Evolutionary conservation across 2,888 invertebrate genomes (phyloP).

Genomic region (Amiota minor): DNA sequence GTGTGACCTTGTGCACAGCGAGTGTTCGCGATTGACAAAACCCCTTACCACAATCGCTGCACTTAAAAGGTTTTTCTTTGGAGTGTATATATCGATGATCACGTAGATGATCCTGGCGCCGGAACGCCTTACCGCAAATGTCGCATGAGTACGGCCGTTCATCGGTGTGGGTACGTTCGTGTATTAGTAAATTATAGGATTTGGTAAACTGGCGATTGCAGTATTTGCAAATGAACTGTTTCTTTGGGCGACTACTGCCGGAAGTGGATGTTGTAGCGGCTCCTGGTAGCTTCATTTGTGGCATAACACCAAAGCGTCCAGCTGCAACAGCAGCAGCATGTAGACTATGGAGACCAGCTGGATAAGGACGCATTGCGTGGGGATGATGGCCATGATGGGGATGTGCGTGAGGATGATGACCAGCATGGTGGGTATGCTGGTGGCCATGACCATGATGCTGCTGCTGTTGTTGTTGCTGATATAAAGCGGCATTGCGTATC

Average conservation of each 20-base stretch:
- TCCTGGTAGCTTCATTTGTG: conserved; percentile 75
- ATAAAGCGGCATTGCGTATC: conserved; percentile 82
- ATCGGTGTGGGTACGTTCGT: conserved; percentile 97
- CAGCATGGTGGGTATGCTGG: conserved; percentile 71
- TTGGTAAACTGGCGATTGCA: conserved; percentile 98
- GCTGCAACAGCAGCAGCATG: conserved; percentile 71
- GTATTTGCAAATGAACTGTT: conserved; percentile 97
- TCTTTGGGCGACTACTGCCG: conserved; percentile 80
- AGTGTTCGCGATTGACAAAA: conserved; percentile 98
- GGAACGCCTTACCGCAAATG: conserved; percentile 95
- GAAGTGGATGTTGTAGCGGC: conserved; percentile 55
- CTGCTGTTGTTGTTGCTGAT: conserved; percentile 75
- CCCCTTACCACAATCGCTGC: conserved; percentile 96
- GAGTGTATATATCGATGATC: conserved; percentile 98
- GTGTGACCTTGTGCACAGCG: conserved; percentile 95
- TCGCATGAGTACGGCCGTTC: conserved; percentile 97
- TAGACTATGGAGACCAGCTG: conserved; percentile 72
- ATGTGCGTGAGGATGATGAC: conserved; percentile 74
- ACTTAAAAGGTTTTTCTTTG: conserved; percentile 98
- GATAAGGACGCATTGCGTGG: conserved; percentile 61
- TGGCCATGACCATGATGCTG: conserved; percentile 40
- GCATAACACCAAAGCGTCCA: conserved; percentile 74
- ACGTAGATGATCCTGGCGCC: conserved; percentile 93
- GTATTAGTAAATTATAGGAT: conserved; percentile 97
- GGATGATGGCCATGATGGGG: conserved; percentile 37